Conservation (phyloP, 2,797 vertebrate species). For the Pseudochaenichthys georgianus region DNA sequence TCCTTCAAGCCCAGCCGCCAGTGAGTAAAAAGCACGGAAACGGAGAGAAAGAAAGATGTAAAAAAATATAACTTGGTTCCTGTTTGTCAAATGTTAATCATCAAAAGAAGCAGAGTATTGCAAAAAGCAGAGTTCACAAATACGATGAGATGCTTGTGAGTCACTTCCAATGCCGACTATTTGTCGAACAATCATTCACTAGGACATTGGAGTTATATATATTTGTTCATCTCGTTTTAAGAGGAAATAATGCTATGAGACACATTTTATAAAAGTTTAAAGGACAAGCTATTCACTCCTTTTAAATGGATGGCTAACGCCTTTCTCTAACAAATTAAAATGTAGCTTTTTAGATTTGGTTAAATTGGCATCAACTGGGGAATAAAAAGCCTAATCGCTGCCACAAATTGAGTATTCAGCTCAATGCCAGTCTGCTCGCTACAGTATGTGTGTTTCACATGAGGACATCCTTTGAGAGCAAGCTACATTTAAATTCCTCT, state of each 20-base stretch:
- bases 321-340: conserved; percentile 16
- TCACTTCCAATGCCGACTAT: neutral
- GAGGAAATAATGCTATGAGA: conserved; percentile 10
- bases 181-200: neutral
- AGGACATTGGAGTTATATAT: neutral
- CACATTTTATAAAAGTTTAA: conserved; percentile 35
- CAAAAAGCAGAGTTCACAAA: neutral
- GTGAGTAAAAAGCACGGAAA: neutral
- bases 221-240: conserved; percentile 16
- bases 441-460: conserved; percentile 18
- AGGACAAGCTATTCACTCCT: conserved; percentile 31
- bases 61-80: neutral
- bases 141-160: conserved; percentile 13
- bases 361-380: conserved; percentile 25
- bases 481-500: conserved; percentile 22
- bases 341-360: neutral
- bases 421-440: conserved; percentile 31
- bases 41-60: neutral
- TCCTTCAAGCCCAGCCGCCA: neutral
- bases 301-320: conserved; percentile 30
- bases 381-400: conserved; percentile 20
- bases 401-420: conserved; percentile 38
- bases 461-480: conserved; percentile 27
- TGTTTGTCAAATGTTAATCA: neutral
- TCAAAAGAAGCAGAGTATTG: neutral